Conservation (phyloP, 2,113 vertebrate species). For the Donacobius atricapilla region DNA sequence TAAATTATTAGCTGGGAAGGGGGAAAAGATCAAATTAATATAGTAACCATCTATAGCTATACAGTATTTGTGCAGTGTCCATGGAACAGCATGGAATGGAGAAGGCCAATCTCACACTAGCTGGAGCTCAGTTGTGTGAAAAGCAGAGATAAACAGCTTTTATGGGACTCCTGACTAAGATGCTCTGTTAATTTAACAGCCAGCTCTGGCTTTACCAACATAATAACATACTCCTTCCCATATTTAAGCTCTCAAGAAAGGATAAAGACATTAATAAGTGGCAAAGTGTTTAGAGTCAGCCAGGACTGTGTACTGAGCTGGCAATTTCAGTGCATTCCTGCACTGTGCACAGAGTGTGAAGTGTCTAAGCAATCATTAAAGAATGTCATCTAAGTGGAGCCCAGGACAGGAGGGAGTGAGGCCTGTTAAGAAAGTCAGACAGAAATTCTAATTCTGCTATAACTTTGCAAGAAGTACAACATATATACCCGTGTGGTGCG, state of each 20-base stretch:
- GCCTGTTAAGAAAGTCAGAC: neutral
- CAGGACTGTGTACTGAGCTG: neutral
- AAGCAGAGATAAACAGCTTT: constrained; percentile 10
- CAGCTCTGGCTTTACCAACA: constrained; percentile 36
- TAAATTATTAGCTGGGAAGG: neutral
- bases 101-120: neutral
- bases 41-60: neutral
- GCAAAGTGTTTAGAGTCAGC: neutral
- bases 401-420: neutral
- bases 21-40: neutral
- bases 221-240: constrained; percentile 62
- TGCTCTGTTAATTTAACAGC: constrained; percentile 59
- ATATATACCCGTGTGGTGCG: too few species aligned
- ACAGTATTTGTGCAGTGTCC: neutral
- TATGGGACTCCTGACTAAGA: constrained; percentile 12
- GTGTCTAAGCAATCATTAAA: neutral
- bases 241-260: constrained; percentile 46
- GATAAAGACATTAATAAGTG: constrained; percentile 29
- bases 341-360: neutral
- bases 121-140: neutral
- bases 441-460: neutral
- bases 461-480: neutral
- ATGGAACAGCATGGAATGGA: neutral
- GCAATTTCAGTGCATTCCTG: neutral
- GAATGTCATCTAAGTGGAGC: neutral